Conservation (phyloP, 2,113 vertebrate species). For the Ranitomeya imitator region DNA sequence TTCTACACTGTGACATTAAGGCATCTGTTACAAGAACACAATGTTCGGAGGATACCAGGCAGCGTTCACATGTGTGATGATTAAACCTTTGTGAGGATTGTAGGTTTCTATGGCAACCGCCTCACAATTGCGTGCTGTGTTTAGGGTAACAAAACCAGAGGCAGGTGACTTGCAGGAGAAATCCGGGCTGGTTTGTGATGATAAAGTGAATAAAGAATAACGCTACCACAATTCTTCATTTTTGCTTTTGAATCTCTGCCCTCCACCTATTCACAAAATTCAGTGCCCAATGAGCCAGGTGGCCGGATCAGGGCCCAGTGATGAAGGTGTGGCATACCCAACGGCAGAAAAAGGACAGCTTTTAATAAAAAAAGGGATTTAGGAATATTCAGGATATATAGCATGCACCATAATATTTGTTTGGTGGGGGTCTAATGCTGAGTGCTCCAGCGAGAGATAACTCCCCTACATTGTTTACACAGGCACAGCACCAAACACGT, state of each 20-base stretch:
- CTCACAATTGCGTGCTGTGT: slow-evolving; percentile 22
- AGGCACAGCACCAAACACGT: no score
- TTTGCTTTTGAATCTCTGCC: not conserved
- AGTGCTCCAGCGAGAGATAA: no score
- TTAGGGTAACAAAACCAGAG: slow-evolving; percentile 8
- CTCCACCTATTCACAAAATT: not conserved
- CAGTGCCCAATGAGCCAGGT: not conserved
- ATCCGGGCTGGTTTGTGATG: not conserved
- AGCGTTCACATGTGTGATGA: slow-evolving; percentile 38
- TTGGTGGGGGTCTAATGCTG: not conserved
- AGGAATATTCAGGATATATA: not conserved
- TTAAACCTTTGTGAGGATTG: slow-evolving; percentile 46
- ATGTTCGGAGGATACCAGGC: slow-evolving; percentile 38
- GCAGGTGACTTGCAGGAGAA: slow-evolving; percentile 28
- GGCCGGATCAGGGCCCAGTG: not conserved
- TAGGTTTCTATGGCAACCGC: slow-evolving; percentile 40
- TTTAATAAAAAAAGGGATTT: no score
- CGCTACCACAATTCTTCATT: not conserved
- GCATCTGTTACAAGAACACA: slow-evolving; percentile 52
- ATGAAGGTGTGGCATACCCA: not conserved
- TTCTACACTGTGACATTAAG: slow-evolving; percentile 21
- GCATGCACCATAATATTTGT: not conserved
- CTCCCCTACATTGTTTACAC: no score
- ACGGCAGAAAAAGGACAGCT: not conserved
- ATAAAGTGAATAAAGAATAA: not conserved